A percentile compares a stretch with the other conserved stretches of the same genome.
These are phyloP conservation scores for Typhlichthys eigenmanni DNA, from an alignment of 2,797 vertebrate genomes.

Conservation along the genomic window DNA sequence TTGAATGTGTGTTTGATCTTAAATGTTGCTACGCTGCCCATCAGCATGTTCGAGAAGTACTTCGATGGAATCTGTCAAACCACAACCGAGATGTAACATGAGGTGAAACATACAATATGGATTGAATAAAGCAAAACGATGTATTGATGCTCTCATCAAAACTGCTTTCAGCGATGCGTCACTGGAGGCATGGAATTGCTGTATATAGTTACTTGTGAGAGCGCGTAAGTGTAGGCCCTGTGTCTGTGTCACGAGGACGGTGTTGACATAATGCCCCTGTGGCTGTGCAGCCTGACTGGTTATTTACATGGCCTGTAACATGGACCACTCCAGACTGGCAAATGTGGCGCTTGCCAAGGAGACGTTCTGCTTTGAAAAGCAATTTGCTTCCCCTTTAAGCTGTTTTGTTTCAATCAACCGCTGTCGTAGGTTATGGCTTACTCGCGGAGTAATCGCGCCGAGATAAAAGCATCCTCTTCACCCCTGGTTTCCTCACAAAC, in stretches of 20 bases:
- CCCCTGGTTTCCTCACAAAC: slow-evolving; percentile 34
- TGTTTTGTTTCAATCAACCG: slow-evolving; percentile 58
- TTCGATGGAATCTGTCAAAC: slow-evolving; percentile 41
- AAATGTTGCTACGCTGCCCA: slow-evolving; percentile 10
- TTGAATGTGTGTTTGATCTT: slow-evolving; percentile 54
- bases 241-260: slow-evolving; percentile 22
- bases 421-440: slow-evolving; percentile 44
- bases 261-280: slow-evolving; percentile 28
- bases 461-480: slow-evolving; percentile 56
- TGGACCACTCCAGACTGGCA: slow-evolving; percentile 38
- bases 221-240: slow-evolving; percentile 23
- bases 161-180: slow-evolving; percentile 24
- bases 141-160: slow-evolving; percentile 48
- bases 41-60: slow-evolving; percentile 45
- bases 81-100: slow-evolving; percentile 42
- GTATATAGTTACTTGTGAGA: slow-evolving; percentile 18
- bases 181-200: slow-evolving; percentile 19
- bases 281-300: slow-evolving; percentile 35
- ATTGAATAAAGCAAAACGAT: slow-evolving; percentile 48
- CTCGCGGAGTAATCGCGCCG: slow-evolving; percentile 36
- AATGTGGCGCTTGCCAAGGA: slow-evolving; percentile 42
- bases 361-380: slow-evolving; percentile 43
- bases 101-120: slow-evolving; percentile 31
- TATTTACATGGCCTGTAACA: slow-evolving; percentile 37
- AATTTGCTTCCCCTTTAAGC: slow-evolving; percentile 38